Evolutionary conservation across 2,797 vertebrate genomes (phyloP), one percentile per base, ranked within the genome.

Genomic region (Triplophysa bombifrons): DNA sequence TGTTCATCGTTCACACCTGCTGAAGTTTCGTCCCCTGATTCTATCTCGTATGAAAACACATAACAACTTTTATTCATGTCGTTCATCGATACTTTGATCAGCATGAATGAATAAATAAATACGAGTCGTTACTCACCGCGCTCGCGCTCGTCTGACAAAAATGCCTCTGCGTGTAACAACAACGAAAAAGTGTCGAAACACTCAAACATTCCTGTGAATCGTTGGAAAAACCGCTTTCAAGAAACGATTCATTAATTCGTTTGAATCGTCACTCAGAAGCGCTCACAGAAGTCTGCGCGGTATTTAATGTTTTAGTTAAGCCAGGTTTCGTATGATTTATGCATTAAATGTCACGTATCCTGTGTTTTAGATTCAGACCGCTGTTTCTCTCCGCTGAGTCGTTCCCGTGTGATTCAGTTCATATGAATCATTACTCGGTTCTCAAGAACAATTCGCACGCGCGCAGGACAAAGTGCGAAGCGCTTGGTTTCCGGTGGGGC

Each of bases 401-500:
- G 14, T 27, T 12, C 4, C 22, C 11, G 22, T 30, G 7, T 10
- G 55, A 70, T 1, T 51, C 14, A 55, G 19, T 61, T 69, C 65
- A 48, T 16, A 10, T 50, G 55, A 69, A 61, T 19, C 12, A 19
- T 10, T 13, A 77, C 0, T 9, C 5, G 19, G 12, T 17, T 69
- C 25, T 8, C 0, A 14, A 6, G 22, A 74, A 50, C 12, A 11
- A 20, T 9, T 30, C 25, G 25, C n/a, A 8, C 17, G 27, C 2
- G 13, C 22, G 0, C 8, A 8, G 20, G 65, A 60, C 55, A 7
- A 55, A 70, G 14, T 22, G 34, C 34, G 34, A 38, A 6, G 7
- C 34, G 5, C 34, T 61, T 50, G 7, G 44, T 48, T 77, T 60
- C 66, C 66, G 75, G 65, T 20, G 58, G 55, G 61, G 41, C 41